Evolutionary conservation across 2,113 vertebrate genomes (phyloP).

Genomic region (Elephas maximus): DNA sequence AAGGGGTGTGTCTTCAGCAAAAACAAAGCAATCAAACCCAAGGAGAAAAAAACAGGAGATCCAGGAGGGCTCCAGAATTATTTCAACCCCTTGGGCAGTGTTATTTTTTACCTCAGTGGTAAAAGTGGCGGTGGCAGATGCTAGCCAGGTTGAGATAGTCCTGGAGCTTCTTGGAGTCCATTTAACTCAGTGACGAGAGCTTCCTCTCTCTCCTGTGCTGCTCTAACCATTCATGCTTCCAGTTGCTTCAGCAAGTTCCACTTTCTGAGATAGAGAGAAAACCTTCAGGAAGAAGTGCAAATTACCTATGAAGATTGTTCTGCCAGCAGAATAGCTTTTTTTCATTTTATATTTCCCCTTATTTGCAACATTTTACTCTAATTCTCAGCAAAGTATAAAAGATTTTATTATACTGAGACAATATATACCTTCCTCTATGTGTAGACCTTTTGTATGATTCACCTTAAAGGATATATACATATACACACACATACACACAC

Average conservation of each 20-base stretch:
- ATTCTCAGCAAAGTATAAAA: constrained; percentile 66
- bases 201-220: neutral
- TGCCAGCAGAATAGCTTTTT: constrained; percentile 48
- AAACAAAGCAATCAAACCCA: constrained; percentile 8
- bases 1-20: constrained; percentile 4
- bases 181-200: constrained; percentile 24
- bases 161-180: constrained; percentile 43
- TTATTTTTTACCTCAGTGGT: constrained; percentile 5
- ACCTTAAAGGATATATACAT: constrained; percentile 40
- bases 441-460: constrained; percentile 48
- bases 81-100: neutral
- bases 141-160: constrained; percentile 39
- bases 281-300: constrained; percentile 49
- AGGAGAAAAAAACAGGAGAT: constrained; percentile 39
- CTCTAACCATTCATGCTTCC: neutral
- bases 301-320: constrained; percentile 56
- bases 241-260: neutral
- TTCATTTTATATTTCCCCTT: constrained; percentile 60
- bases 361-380: constrained; percentile 55
- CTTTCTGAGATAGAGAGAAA: constrained; percentile 37
- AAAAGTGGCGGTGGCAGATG: neutral
- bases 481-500: neutral
- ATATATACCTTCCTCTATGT: constrained; percentile 46
- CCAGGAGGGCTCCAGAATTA: neutral
- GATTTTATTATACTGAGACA: constrained; percentile 57